phyloP scores from a whole-genome alignment of 2,888 invertebrate genomes.

The Agrochola macilenta region DNA sequence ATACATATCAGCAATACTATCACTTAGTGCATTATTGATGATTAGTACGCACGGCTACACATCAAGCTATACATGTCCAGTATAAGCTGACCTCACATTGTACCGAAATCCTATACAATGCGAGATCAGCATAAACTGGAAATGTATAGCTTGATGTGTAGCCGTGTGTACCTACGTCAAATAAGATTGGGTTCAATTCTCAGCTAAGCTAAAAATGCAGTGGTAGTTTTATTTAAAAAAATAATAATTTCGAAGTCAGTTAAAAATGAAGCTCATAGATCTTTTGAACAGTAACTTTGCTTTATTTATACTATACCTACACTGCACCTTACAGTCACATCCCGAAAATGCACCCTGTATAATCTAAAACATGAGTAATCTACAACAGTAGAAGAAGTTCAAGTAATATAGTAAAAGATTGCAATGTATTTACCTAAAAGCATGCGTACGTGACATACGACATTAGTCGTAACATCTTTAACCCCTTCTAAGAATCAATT shows the following conservation, averaged over 20 bases:
- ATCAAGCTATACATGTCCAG: too few relatives aligned
- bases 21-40: background rate
- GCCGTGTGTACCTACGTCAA: too few relatives aligned
- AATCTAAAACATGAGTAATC: background rate
- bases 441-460: slow-evolving; percentile 13
- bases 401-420: background rate
- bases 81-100: too few relatives aligned
- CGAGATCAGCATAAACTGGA: too few relatives aligned
- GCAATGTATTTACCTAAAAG: background rate
- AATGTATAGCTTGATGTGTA: too few relatives aligned
- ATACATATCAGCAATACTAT: background rate
- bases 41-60: too few relatives aligned
- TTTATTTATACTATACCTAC: background rate
- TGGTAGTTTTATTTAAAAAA: background rate
- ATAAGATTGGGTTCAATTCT: background rate
- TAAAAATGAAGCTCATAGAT: background rate
- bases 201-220: background rate
- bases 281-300: too few relatives aligned
- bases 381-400: background rate
- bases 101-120: too few relatives aligned
- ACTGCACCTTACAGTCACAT: background rate
- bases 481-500: background rate
- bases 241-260: too few relatives aligned
- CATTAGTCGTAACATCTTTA: background rate
- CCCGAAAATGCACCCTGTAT: background rate